Evolutionary conservation across 1,140 invertebrate genomes (phyloP), one percentile per base, ranked within the genome.

Genomic region (Temnothorax nylanderi): DNA sequence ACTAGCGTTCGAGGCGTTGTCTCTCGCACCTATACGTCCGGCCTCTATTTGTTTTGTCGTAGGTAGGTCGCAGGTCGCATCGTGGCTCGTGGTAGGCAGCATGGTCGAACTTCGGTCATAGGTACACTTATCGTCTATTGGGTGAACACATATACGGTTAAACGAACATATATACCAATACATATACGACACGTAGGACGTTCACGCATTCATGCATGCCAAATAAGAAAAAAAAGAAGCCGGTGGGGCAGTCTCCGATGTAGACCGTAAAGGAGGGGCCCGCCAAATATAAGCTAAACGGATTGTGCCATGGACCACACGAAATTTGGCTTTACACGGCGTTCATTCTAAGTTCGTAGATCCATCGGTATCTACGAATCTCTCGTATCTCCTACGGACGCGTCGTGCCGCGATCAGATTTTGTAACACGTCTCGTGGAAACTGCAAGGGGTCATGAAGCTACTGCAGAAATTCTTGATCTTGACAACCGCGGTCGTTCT

Each of bases 241-340:
- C 88, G 92, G 89, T 91, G 93, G 94, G 94, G 93, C 92, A 81
- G 80, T 69, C 84, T 56, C 65, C 1, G 88, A 51, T 69, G 18
- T 58, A 85, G 76, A 88, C 71, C 91, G 88, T 62, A 67, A 89
- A 88, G 94, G 94, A 91, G 94, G 94, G 93, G 89, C 26, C 88
- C 81, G 89, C 93, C 93, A 92, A 94, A 95, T 95, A 95, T 95
- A 95, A 95, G 94, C 84, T 94, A 26, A 1, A 93, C 93, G 94
- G 93, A 94, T 92, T 94, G 94, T 92, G 89, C 93, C 92, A 94
- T 95, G 94, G 94, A 94, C 94, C 94, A 95, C 91, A 95, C 93
- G 90, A 94, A 95, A 94, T 93, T 95, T 94, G 90, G 92, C 93
- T 93, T 92, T 92, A 85, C 88, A 90, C 91, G 90, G 87, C 90